These are phyloP conservation scores for Trissolcus brochymenae DNA, from an alignment of 2,888 invertebrate genomes.

Conservation along the genomic window DNA sequence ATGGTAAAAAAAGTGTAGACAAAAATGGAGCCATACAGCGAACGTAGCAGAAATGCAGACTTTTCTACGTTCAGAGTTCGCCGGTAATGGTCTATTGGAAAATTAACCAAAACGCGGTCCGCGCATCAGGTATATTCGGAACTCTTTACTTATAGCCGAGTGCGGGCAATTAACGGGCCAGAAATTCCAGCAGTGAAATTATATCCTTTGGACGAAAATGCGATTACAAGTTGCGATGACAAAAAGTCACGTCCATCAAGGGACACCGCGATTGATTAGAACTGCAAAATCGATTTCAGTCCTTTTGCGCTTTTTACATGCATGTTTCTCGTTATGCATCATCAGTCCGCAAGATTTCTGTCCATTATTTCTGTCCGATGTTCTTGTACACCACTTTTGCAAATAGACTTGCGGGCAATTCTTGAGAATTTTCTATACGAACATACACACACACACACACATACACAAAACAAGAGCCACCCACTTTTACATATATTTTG, in stretches of 20 bases:
- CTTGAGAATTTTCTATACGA: too few species aligned
- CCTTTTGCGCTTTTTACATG: constrained; percentile 15
- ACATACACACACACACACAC: too few species aligned
- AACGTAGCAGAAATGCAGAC: constrained; percentile 47
- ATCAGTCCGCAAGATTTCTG: constrained; percentile 20
- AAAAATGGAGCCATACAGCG: not conserved
- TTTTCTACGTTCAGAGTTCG: constrained; percentile 59
- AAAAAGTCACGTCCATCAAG: constrained; percentile 22
- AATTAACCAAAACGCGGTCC: constrained; percentile 58
- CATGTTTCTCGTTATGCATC: constrained; percentile 25
- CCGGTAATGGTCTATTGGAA: constrained; percentile 55
- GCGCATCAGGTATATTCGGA: constrained; percentile 20
- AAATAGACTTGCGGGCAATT: not conserved
- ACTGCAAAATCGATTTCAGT: constrained; percentile 24
- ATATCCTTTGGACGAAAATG: not conserved
- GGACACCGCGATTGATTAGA: constrained; percentile 22
- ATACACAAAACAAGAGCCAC: too few species aligned
- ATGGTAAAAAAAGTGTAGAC: not conserved
- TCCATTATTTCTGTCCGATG: constrained; percentile 18
- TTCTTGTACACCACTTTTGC: constrained; percentile 2
- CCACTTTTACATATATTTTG: too few species aligned
- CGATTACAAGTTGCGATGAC: constrained; percentile 29
- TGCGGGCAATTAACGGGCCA: constrained; percentile 47
- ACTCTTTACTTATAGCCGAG: constrained; percentile 50
- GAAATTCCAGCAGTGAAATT: constrained; percentile 37